Base-by-base conservation (phyloP, 1,140 invertebrate genomes). In the Heliconius eleuchia region DNA sequence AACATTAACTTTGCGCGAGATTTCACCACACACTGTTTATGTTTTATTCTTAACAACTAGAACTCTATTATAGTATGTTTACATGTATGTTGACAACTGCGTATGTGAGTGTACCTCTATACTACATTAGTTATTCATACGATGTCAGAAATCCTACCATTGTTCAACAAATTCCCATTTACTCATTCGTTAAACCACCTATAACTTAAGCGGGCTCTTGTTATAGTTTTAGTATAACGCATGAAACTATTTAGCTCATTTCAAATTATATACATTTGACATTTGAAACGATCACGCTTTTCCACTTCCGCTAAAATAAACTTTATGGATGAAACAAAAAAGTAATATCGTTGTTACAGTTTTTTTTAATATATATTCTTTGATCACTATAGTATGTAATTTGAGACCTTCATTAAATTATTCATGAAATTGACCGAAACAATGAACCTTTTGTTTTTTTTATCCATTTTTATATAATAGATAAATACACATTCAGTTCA, bases 61-160 rank as follows among this genome's bases (percentile, higher is more conserved):
- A 66, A 66, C 4, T 66, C 23, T 30, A 66, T 23, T 57, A 30
- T 30, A 30, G 60, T 30, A 66, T 76, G 34, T 76, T 76, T 66
- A 76, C 74, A 76, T 34, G 52, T 23, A 76, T 34, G 52, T 23
- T 70, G 74, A 60, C 60, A 77, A 71, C 46, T 71, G 60, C 66
- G 75, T 77, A 52, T 42, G 42, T 71, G 75, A 71, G 70, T 71
- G 75, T 71, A 71, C 46, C 37, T 76, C 60, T 52, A 46, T 46
- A 3, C 13, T 16, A 71, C 60, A 71, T 77, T 71, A 77, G 52
- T 39, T 85, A 86, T 88, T 88, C 82, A 83, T 78, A 79, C 74
- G 71, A 60, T 83, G 80, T 79, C 74, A 50, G 74, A 78, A 83
- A 80, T 83, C 80, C 80, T 82, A 18, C 81, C 74, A 84, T 88